Percentiles rank a stretch among this genome's conserved stretches.
Conservation (phyloP, 2,888 invertebrate species). For the Nysson spinosus region DNA sequence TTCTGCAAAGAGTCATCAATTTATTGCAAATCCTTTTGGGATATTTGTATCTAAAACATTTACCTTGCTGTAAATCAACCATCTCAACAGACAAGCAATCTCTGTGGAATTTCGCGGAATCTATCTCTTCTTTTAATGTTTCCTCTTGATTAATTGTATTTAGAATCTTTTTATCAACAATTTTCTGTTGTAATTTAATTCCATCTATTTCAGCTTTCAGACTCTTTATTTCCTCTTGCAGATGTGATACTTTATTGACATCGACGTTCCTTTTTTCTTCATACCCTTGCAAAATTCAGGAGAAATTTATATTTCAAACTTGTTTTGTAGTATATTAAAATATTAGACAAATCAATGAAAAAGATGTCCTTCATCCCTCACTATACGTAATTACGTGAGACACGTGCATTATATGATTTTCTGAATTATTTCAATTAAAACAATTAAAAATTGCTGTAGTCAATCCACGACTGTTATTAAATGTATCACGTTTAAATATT, state of each 20-base stretch:
- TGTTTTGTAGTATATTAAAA: no score
- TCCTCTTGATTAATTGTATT: slow-evolving; percentile 47
- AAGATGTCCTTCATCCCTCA: no score
- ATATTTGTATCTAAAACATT: slow-evolving; percentile 9
- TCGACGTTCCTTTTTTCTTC: slow-evolving; percentile 28
- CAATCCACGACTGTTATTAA: no score
- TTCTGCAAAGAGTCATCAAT: slow-evolving; percentile 37
- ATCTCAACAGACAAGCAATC: slow-evolving; percentile 61
- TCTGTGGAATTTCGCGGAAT: slow-evolving; percentile 46
- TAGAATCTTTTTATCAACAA: slow-evolving; percentile 61
- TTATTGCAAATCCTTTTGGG: no score
- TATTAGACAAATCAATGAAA: no score
- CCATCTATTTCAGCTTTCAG: slow-evolving; percentile 44
- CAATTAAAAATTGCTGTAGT: no score
- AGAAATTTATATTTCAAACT: not conserved
- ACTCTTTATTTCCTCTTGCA: slow-evolving; percentile 44
- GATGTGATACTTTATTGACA: slow-evolving; percentile 32
- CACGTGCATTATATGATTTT: no score
- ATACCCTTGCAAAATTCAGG: slow-evolving; percentile 48
- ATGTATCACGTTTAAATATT: no score
- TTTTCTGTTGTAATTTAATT: slow-evolving; percentile 57
- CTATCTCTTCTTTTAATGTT: slow-evolving; percentile 47
- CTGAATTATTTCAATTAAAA: no score
- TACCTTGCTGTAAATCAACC: slow-evolving; percentile 66
- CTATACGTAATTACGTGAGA: no score